phyloP scores from a whole-genome alignment of 92 coral and sea anemone genomes.

The Pocillopora meandrina region DNA sequence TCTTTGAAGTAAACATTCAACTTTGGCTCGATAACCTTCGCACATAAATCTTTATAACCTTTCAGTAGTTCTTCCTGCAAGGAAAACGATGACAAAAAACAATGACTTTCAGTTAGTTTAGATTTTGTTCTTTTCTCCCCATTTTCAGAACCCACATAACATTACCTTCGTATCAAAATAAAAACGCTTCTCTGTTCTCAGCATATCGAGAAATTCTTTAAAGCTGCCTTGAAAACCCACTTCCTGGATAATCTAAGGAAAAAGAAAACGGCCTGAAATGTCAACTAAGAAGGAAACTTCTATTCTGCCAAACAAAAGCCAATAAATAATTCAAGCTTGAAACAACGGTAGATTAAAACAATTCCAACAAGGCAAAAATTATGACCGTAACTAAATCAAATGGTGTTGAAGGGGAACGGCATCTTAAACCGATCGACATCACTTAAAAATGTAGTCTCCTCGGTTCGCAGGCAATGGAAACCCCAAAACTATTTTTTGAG shows the following conservation, averaged over 20 bases:
- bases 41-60: conserved; percentile 69
- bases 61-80: conserved; percentile 79
- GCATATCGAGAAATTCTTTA: conserved; percentile 69
- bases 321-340: too few species aligned
- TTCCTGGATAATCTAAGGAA: conserved; percentile 67
- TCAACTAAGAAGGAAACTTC: background rate
- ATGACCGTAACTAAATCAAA: too few species aligned
- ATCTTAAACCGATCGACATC: too few species aligned
- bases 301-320: too few species aligned
- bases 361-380: too few species aligned
- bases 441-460: too few species aligned
- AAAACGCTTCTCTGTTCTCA: conserved; percentile 78
- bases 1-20: conserved; percentile 70
- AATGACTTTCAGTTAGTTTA: background rate
- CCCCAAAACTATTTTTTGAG: too few species aligned
- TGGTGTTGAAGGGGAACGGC: too few species aligned
- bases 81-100: background rate
- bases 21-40: conserved; percentile 60
- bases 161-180: conserved; percentile 80
- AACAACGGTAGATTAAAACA: too few species aligned
- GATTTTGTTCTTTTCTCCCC: background rate
- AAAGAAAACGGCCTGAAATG: background rate
- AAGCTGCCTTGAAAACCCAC: conserved; percentile 81
- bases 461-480: too few species aligned
- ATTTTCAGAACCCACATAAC: background rate